These are phyloP conservation scores for Pollimyrus isidori DNA, from an alignment of 2,113 vertebrate genomes.

Conservation along the genomic window DNA sequence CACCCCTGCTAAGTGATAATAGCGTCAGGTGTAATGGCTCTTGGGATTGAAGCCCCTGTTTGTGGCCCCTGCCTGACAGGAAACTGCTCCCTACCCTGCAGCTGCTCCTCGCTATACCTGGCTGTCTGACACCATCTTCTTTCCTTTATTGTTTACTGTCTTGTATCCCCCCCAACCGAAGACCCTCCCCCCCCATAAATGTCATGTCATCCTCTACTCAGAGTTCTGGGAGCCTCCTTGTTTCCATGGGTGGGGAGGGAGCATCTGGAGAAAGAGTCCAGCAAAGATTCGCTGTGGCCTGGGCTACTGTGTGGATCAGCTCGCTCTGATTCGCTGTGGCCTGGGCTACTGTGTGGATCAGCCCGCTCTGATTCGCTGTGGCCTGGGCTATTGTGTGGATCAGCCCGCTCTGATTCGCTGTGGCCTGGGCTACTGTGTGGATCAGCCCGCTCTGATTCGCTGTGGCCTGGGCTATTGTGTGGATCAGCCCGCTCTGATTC, in stretches of 20 bases:
- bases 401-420: too few relatives aligned
- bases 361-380: too few relatives aligned
- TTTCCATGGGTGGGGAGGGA: background rate
- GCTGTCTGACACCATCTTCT: background rate
- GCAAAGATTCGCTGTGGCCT: background rate
- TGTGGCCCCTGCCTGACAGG: background rate
- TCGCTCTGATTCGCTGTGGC: too few relatives aligned
- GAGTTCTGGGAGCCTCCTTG: background rate
- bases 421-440: too few relatives aligned
- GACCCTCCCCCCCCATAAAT: background rate
- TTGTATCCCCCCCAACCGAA: background rate
- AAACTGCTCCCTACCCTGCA: background rate
- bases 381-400: too few relatives aligned
- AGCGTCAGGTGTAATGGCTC: background rate
- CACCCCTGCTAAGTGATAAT: background rate
- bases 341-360: too few relatives aligned
- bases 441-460: too few relatives aligned
- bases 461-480: background rate
- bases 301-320: too few relatives aligned
- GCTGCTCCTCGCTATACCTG: background rate
- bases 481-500: too few relatives aligned
- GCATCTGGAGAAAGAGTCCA: background rate
- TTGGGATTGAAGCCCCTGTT: background rate
- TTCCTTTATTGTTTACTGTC: background rate
- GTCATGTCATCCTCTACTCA: background rate